These are phyloP conservation scores for Chelonus insularis DNA, from an alignment of 1,140 invertebrate genomes.

Conservation along the genomic window DNA sequence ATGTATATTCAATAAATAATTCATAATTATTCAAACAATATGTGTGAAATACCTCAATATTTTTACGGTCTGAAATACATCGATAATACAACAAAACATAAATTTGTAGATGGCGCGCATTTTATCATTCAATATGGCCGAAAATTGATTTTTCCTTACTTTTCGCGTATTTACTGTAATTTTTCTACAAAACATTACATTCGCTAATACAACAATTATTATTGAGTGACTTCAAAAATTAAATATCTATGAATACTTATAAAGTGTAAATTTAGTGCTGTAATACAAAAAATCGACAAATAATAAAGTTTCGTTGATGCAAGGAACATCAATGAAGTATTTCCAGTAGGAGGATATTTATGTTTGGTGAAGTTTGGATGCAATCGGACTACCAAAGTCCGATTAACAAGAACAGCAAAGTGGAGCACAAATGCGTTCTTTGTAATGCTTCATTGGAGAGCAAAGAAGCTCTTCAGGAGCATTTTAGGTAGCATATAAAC, in stretches of 20 bases:
- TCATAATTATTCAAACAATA: too few species aligned
- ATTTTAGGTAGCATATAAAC: conserved; percentile 64
- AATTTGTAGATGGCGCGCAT: conserved; percentile 49
- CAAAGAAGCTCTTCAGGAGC: conserved; percentile 59
- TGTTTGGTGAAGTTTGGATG: conserved; percentile 20
- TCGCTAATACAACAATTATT: neutral
- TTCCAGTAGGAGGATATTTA: conserved; percentile 24
- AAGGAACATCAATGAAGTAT: conserved; percentile 23
- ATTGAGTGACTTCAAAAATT: neutral
- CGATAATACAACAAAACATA: too few species aligned
- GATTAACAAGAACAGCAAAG: conserved; percentile 40
- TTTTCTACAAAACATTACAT: neutral
- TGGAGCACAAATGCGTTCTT: conserved; percentile 55
- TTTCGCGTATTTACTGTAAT: neutral
- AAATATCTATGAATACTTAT: neutral
- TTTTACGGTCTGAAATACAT: too few species aligned
- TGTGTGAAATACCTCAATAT: too few species aligned
- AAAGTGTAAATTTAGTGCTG: neutral
- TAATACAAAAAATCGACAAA: neutral
- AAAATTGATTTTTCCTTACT: conserved; percentile 39
- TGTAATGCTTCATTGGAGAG: conserved; percentile 56
- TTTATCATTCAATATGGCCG: conserved; percentile 43
- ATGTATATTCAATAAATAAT: too few species aligned
- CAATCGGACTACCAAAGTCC: conserved; percentile 18
- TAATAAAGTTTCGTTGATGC: conserved; percentile 27